phyloP scores from a whole-genome alignment of 2,888 invertebrate genomes.

The Meghimatium bilineatum region DNA sequence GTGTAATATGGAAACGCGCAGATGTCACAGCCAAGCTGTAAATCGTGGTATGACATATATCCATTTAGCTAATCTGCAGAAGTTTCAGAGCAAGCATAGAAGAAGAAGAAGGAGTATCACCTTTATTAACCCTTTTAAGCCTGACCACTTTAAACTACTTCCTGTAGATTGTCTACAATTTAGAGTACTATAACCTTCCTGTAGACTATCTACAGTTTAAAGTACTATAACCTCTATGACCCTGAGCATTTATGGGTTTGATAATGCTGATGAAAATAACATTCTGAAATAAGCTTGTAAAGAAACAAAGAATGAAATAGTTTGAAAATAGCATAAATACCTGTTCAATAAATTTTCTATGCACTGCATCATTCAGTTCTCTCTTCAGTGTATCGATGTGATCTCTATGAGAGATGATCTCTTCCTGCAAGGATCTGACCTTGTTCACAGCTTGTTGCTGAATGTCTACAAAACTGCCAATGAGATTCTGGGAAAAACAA shows the following conservation, averaged over 20 bases:
- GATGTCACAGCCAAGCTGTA: no score
- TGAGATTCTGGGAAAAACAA: conserved; percentile 64
- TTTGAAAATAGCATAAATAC: conserved; percentile 40
- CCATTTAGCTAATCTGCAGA: no score
- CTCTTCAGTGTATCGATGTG: conserved; percentile 69
- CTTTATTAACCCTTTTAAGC: no score
- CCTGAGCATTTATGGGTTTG: no score
- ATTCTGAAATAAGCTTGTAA: not conserved
- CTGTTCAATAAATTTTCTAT: conserved; percentile 66
- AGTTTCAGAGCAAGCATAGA: no score
- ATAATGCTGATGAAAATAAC: not conserved
- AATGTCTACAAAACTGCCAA: conserved; percentile 71
- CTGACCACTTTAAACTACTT: no score
- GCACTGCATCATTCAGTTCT: conserved; percentile 69
- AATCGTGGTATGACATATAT: no score
- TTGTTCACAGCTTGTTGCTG: conserved; percentile 66
- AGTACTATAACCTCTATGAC: not conserved
- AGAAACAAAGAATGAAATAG: not conserved
- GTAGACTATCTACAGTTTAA: not conserved
- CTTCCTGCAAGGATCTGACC: conserved; percentile 65
- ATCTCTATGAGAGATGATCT: conserved; percentile 61
- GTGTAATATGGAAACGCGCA: no score
- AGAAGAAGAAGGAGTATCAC: no score
- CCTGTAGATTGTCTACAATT: no score
- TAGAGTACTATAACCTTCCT: not conserved